Percentiles rank a stretch among this genome's conserved stretches.
Evolutionary conservation across 2,113 vertebrate genomes (phyloP).

Genomic region (Tetraodon nigroviridis): DNA sequence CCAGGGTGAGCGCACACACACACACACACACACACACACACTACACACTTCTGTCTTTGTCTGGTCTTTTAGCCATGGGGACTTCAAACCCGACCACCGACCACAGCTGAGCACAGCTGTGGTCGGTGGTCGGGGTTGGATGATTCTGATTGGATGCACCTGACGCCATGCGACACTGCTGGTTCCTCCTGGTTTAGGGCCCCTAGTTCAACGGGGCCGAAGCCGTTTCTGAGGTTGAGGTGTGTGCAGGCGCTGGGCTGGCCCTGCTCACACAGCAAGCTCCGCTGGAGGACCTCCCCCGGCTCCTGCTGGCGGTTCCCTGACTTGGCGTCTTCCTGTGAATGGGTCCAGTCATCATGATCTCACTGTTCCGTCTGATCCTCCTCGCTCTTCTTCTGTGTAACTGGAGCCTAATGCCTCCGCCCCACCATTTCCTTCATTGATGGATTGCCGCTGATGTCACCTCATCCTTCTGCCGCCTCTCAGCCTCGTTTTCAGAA

Average conservation of each 20-base stretch:
- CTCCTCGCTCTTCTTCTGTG: slow-evolving; percentile 47
- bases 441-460: slow-evolving; percentile 63
- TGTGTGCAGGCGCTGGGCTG: too few species aligned
- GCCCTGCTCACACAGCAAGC: not conserved
- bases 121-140: too few species aligned
- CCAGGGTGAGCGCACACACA: slow-evolving; percentile 78
- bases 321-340: slow-evolving; percentile 45
- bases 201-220: too few species aligned
- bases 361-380: slow-evolving; percentile 54
- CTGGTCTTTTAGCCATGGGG: too few species aligned
- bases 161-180: too few species aligned
- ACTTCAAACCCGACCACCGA: too few species aligned
- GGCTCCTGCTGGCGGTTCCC: slow-evolving; percentile 29
- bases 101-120: too few species aligned
- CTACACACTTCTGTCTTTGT: too few species aligned
- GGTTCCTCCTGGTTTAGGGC: too few species aligned
- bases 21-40: slow-evolving; percentile 1
- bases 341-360: slow-evolving; percentile 56
- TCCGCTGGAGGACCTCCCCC: slow-evolving; percentile 21
- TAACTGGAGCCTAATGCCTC: slow-evolving; percentile 69
- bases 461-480: slow-evolving; percentile 49
- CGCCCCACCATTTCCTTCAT: slow-evolving; percentile 51
- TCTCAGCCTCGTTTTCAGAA: slow-evolving; percentile 39
- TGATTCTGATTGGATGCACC: too few species aligned
- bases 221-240: too few species aligned